A percentile compares a stretch with the other conserved stretches of the same genome.
Conservation (phyloP, 2,113 vertebrate genomes). For the Numida meleagris region DNA sequence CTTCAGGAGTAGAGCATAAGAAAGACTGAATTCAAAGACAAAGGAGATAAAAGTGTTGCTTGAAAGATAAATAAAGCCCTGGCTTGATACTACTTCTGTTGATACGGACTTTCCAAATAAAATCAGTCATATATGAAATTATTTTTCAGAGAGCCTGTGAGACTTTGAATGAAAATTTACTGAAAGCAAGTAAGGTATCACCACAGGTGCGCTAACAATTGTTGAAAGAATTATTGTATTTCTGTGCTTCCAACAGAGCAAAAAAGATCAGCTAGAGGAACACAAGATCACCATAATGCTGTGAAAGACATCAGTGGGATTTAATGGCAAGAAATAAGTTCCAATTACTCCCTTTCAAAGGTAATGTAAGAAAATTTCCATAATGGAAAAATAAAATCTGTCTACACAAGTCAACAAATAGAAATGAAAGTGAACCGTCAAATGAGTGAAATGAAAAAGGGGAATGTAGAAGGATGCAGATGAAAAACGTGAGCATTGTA, state of each 20-base stretch:
- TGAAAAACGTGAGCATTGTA: background rate
- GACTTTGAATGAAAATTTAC: background rate
- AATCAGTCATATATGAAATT: background rate
- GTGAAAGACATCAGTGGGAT: background rate
- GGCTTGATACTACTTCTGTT: background rate
- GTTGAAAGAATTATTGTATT: background rate
- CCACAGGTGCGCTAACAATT: background rate
- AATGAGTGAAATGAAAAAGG: background rate
- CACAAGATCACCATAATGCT: background rate
- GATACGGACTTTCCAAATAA: background rate
- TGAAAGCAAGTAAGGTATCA: background rate
- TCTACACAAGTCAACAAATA: background rate
- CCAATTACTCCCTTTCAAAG: background rate
- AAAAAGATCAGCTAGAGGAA: background rate
- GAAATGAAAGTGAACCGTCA: conserved; percentile 48
- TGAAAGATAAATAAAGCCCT: background rate
- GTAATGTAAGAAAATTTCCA: background rate
- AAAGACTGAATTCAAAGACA: background rate
- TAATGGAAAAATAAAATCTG: conserved; percentile 15
- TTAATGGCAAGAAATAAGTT: background rate
- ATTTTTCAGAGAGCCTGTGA: background rate
- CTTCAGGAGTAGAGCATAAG: background rate
- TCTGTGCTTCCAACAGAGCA: background rate
- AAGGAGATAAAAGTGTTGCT: background rate
- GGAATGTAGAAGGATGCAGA: background rate